Base-by-base conservation (phyloP, 1,140 invertebrate species). In the Bombus sylvicola region DNA sequence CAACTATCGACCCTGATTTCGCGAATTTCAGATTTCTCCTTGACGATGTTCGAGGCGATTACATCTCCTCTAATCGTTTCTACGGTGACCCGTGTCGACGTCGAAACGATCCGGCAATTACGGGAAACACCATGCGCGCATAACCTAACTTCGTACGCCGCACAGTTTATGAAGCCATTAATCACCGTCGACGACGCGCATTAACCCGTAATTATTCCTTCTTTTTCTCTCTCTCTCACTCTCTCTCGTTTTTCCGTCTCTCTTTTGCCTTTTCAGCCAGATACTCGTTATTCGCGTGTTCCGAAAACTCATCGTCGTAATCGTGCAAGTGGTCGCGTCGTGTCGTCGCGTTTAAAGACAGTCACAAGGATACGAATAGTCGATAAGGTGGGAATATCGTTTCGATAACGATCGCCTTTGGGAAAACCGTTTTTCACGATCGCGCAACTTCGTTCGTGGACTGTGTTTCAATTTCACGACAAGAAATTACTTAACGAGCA, bases 91-190 rank as follows among this genome's bases (percentile, higher is more conserved):
- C 79, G 71, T 83, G 81, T 84, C 85, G 68, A 84, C 74, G 59
- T 47, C 47, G 57, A 15, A 83, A 84, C 73, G 81, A 87, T 83
- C 87, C 59, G 68, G 82, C 81, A 89, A 89, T 90, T 90, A 85
- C 71, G 86, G 88, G 81, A 90, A 90, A 83, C 69, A 73, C 59
- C 77, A 53, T 84, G 80, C 72, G 64, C 64, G 28, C 22, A 47
- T 47, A 83, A 85, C 62, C 47, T 59, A 66, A 83, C 79, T 80
- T 81, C 37, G 84, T 87, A 68, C 73, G 31, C 43, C 47, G 71
- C 62, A 25, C 86, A 85, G 79, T 86, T 90, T 88, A 88, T 89
- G 86, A 83, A 83, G 75, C 71, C 88, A 87, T 90, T 90, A 90
- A 90, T 90, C 89, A 90, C 83, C 81, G 77, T 59, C 47, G 88